These are phyloP conservation scores for Mimachlamys varia DNA, from an alignment of 2,888 invertebrate genomes.

Conservation along the genomic window DNA sequence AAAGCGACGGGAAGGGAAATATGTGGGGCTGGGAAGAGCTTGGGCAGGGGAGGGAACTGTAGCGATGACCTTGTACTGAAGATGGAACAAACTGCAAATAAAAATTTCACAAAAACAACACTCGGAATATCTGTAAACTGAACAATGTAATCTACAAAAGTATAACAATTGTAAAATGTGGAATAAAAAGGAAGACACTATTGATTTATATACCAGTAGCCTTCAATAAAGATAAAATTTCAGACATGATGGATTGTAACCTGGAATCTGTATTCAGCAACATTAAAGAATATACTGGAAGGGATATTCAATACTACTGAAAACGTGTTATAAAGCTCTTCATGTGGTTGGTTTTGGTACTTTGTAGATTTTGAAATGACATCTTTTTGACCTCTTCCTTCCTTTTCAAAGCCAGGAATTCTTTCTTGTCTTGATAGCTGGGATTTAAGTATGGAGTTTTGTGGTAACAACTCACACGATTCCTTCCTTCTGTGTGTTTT, in stretches of 20 bases:
- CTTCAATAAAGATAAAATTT: not conserved
- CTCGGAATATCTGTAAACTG: not conserved
- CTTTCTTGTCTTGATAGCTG: not conserved
- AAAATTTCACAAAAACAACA: not conserved
- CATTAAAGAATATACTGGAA: not conserved
- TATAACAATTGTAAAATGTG: not conserved
- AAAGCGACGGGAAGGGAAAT: not conserved
- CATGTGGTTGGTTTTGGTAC: not conserved
- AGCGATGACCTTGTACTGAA: conserved; percentile 12
- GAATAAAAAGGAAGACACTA: not conserved
- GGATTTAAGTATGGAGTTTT: not conserved
- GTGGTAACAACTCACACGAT: not conserved
- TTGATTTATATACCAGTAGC: no score
- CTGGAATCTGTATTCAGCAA: not conserved
- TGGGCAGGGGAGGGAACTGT: conserved; percentile 1
- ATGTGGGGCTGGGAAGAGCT: no score
- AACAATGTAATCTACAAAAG: not conserved
- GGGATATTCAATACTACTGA: not conserved
- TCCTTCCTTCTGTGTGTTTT: conserved; percentile 32
- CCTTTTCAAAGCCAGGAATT: not conserved
- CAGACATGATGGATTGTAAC: not conserved
- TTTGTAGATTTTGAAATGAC: no score
- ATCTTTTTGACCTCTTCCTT: not conserved
- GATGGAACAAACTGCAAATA: not conserved
- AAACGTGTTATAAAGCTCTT: not conserved